Evolutionary conservation across 2,888 invertebrate genomes (phyloP), one percentile per base, ranked within the genome.

Genomic region (Dryomyza anilis): DNA sequence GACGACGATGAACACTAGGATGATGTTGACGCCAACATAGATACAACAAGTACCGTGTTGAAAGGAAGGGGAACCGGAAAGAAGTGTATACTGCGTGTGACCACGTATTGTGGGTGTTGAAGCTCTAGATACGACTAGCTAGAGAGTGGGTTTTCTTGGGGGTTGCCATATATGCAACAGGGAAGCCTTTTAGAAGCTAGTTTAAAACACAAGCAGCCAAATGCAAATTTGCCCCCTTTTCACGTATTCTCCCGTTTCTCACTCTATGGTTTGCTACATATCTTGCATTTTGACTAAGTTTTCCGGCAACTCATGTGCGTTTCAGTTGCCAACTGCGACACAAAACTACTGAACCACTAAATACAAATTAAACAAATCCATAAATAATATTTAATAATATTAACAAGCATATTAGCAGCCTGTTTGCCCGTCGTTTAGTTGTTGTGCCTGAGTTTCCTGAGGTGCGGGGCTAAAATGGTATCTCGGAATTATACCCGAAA

Each of bases 331-430:
- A 27, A 66, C 65, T 66, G 63, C 69, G n/a, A n/a, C n/a, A n/a
- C n/a, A n/a, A n/a, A n/a, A n/a, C n/a, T n/a, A n/a, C n/a, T n/a
- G n/a, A n/a, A 70, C 74, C 76, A 79, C 81, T 79, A 81, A 79
- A 79, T 79, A 81, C 79, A 79, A 79, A 79, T 81, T 79, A 79
- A 79, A 81, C 80, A 79, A 81, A 79, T 79, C 80, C 81, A 79
- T 79, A 79, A 79, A 79, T 79, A 80, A 81, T 79, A 81, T 80
- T 79, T 81, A 79, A 79, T 80, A 80, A 75, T 76, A 81, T 80
- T 79, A 79, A 79, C 79, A 79, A 74, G 79, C 74, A 79, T 80
- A 81, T 81, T 79, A 80, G 76, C 76, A 73, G 61, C 43, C 61
- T 39, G 53, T 23, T 39, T 52, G 23, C 48, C 25, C 16, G 5